Conservation (phyloP, 2,113 vertebrate genomes). For the Archilochus colubris region DNA sequence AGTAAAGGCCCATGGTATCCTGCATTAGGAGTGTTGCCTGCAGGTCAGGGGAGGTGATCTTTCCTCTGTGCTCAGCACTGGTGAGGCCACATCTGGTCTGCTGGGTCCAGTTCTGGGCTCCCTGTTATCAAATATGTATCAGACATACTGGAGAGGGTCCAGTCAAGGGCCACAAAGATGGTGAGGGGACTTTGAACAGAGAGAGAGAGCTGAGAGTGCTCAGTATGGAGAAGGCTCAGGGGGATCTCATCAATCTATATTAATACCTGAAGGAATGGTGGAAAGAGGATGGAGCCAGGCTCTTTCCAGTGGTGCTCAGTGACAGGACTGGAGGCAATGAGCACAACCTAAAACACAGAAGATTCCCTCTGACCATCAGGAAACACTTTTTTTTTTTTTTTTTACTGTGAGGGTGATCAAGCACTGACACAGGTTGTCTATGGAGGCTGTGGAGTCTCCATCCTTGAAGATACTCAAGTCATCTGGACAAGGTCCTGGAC, state of each 20-base stretch:
- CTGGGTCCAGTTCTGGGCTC: neutral
- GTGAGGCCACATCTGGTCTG: neutral
- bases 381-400: no score
- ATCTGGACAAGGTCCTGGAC: neutral
- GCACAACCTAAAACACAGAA: neutral
- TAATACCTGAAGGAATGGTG: neutral
- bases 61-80: neutral
- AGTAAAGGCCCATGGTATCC: neutral
- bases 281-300: neutral
- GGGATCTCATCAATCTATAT: neutral
- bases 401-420: neutral
- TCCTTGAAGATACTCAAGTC: neutral
- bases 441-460: neutral
- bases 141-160: neutral
- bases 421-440: rapidly evolving
- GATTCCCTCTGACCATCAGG: neutral
- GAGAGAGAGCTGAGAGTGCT: neutral
- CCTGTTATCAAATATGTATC: neutral
- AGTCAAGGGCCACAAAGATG: neutral
- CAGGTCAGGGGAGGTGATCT: neutral
- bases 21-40: neutral
- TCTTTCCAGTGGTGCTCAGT: neutral
- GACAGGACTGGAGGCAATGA: neutral
- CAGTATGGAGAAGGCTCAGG: neutral
- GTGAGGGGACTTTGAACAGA: neutral